phyloP scores from a whole-genome alignment of 1,140 invertebrate species.

The Solen grandis region DNA sequence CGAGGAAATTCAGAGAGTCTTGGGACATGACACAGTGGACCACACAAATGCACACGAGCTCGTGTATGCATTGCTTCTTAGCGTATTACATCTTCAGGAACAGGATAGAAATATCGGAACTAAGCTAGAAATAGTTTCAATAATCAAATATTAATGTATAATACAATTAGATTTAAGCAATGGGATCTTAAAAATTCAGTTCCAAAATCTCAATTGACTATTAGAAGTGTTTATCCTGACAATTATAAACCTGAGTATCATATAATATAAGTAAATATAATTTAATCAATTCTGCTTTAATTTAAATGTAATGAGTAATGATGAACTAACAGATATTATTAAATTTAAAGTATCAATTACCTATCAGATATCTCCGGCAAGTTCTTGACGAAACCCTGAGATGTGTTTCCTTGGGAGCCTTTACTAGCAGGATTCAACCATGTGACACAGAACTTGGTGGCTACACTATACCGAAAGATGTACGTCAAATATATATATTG shows the following conservation, averaged over 20 bases:
- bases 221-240: neutral
- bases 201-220: neutral
- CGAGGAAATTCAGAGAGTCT: neutral
- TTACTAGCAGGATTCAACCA: neutral
- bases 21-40: neutral
- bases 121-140: too few species aligned
- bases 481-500: neutral
- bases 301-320: too few species aligned
- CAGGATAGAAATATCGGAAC: too few species aligned
- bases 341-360: too few species aligned
- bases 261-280: neutral
- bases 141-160: too few species aligned
- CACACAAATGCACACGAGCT: neutral
- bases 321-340: too few species aligned
- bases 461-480: constrained; percentile 17
- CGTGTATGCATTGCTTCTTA: neutral
- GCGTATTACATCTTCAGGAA: neutral
- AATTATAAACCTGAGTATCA: neutral
- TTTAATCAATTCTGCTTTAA: neutral
- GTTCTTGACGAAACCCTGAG: constrained; percentile 18
- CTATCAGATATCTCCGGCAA: constrained; percentile 10
- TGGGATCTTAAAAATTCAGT: too few species aligned
- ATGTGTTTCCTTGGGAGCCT: neutral
- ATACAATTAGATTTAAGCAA: too few species aligned
- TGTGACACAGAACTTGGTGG: neutral